A percentile compares a stretch with the other conserved stretches of the same genome.
Conservation (phyloP, 2,888 invertebrate species). For the Eulithis testata region DNA sequence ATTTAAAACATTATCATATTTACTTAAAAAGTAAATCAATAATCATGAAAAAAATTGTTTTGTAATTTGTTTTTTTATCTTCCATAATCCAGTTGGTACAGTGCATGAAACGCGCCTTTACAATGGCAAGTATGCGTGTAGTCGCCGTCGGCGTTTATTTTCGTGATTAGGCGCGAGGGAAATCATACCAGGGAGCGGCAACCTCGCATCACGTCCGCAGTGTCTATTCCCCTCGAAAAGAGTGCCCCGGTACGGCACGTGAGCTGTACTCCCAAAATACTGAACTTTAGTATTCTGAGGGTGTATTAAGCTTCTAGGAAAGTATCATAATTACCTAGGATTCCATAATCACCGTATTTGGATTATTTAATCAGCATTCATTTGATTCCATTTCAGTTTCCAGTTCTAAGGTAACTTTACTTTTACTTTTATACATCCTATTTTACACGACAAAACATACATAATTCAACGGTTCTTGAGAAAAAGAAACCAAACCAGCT, state of each 20-base stretch:
- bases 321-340: conserved; percentile 44
- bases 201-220: conserved; percentile 45
- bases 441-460: not conserved
- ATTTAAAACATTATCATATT: too few relatives aligned
- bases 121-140: not conserved
- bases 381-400: conserved; percentile 15
- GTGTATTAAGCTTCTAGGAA: conserved; percentile 37
- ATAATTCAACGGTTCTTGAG: not conserved
- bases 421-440: not conserved
- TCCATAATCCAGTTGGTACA: not conserved
- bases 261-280: conserved; percentile 24
- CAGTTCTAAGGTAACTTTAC: not conserved
- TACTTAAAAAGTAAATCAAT: too few relatives aligned
- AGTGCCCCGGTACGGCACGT: conserved; percentile 39
- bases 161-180: conserved; percentile 46
- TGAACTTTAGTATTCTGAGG: too few relatives aligned
- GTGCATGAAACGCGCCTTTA: not conserved
- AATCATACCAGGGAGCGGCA: conserved; percentile 44
- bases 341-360: conserved; percentile 41
- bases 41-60: too few relatives aligned
- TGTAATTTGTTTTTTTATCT: too few relatives aligned
- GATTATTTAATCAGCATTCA: conserved; percentile 34
- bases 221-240: conserved; percentile 45
- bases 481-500: not conserved
- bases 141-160: conserved; percentile 16